phyloP scores from a whole-genome alignment of 2,113 vertebrate genomes.

The Vombatus ursinus region DNA sequence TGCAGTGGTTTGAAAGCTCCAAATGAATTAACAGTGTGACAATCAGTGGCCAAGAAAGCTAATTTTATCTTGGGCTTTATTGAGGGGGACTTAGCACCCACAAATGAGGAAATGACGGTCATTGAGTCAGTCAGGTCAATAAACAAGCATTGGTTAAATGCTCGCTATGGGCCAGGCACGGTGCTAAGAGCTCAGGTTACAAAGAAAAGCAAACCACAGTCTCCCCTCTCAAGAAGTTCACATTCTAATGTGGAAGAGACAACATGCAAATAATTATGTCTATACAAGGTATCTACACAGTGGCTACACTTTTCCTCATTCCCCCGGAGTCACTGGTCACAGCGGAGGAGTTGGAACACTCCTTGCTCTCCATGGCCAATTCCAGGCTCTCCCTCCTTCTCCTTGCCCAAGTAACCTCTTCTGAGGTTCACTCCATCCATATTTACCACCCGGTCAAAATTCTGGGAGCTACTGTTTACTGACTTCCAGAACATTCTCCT shows the following conservation, averaged over 20 bases:
- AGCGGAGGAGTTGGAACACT: not conserved
- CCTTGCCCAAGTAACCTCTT: not conserved
- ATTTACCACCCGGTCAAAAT: not conserved
- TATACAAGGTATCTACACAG: not conserved
- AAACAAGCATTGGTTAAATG: not conserved
- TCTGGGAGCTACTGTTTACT: not conserved
- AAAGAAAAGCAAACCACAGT: not conserved
- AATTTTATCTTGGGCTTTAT: not conserved
- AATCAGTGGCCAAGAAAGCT: not conserved
- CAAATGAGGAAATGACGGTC: not conserved
- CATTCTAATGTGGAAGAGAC: not conserved
- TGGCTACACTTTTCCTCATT: not conserved
- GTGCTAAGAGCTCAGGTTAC: not conserved
- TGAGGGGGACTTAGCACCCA: not conserved
- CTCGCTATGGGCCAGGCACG: not conserved
- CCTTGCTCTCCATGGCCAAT: not conserved
- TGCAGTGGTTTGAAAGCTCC: not conserved
- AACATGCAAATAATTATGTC: not conserved
- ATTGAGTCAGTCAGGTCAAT: not conserved
- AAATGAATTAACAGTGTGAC: not conserved
- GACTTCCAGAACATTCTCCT: not conserved
- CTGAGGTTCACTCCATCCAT: not conserved
- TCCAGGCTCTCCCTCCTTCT: not conserved
- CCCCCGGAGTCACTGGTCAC: not conserved
- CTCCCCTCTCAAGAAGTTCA: not conserved